Conservation (phyloP, 2,888 invertebrate species). For the Aspidiotus destructor region DNA sequence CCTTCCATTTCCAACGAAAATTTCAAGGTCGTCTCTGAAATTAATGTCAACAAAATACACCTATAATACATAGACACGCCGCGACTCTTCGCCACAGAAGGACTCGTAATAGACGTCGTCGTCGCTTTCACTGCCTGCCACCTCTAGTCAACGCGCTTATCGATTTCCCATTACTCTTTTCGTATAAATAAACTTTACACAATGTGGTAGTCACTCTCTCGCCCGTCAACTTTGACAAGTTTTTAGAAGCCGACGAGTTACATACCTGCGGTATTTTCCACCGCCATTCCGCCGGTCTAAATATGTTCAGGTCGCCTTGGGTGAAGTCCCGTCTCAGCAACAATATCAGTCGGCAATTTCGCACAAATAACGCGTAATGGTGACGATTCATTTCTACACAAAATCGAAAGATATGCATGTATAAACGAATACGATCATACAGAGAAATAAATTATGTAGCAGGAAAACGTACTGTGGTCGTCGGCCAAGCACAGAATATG, state of each 20-base stretch:
- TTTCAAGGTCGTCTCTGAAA: no score
- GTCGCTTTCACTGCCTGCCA: no score
- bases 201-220: no score
- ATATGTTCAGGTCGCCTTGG: slow-evolving; percentile 84
- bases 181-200: no score
- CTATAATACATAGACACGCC: no score
- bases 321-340: slow-evolving; percentile 82
- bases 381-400: slow-evolving; percentile 91
- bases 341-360: slow-evolving; percentile 92
- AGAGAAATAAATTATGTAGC: background rate
- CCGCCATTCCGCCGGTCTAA: slow-evolving; percentile 96
- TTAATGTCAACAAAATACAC: no score
- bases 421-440: background rate
- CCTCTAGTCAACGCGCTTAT: no score
- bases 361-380: slow-evolving; percentile 93
- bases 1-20: no score
- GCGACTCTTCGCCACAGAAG: no score
- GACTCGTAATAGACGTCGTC: no score
- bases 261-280: slow-evolving; percentile 86
- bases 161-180: no score
- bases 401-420: background rate
- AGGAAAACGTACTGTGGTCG: slow-evolving; percentile 71
- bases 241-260: background rate
- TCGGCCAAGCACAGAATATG: slow-evolving; percentile 95
- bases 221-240: no score